phyloP scores from a whole-genome alignment of 1,140 invertebrate species.

The Drosophila orosa region DNA sequence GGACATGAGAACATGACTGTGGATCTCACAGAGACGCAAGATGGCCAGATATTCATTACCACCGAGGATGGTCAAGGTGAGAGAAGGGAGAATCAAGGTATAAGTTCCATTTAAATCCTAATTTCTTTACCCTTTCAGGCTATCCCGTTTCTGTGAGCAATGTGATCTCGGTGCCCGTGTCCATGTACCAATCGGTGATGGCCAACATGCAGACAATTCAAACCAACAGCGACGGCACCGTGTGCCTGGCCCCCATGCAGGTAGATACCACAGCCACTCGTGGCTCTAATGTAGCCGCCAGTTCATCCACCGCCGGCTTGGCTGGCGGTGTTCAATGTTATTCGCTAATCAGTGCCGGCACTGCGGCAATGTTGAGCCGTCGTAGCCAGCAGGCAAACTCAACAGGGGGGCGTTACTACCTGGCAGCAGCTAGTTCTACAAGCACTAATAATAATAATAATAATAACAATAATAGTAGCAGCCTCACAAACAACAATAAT shows the following conservation, averaged over 20 bases:
- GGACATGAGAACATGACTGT: slow-evolving; percentile 90
- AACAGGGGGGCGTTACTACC: slow-evolving; percentile 44
- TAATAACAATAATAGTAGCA: slow-evolving; percentile 21
- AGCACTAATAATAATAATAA: slow-evolving; percentile 47
- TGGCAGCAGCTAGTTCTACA: slow-evolving; percentile 30
- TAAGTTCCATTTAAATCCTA: neutral
- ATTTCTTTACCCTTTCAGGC: slow-evolving; percentile 84
- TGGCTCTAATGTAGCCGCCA: slow-evolving; percentile 4
- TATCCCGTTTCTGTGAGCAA: slow-evolving; percentile 95
- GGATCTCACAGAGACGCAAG: slow-evolving; percentile 95
- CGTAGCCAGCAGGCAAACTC: slow-evolving; percentile 37
- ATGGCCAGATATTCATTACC: slow-evolving; percentile 97
- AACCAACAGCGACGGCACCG: slow-evolving; percentile 90
- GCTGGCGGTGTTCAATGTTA: slow-evolving; percentile 29
- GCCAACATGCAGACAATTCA: slow-evolving; percentile 94
- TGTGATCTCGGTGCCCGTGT: slow-evolving; percentile 97
- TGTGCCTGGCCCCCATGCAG: slow-evolving; percentile 93
- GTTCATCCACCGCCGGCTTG: neutral
- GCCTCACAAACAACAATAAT: slow-evolving; percentile 51
- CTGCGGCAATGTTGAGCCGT: slow-evolving; percentile 15
- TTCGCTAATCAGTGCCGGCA: slow-evolving; percentile 44
- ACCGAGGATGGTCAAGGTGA: slow-evolving; percentile 96
- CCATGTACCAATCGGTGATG: slow-evolving; percentile 98
- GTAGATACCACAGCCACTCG: slow-evolving; percentile 84
- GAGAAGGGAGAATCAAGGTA: neutral